Evolutionary conservation across 2,888 invertebrate genomes (phyloP).

Genomic region (Agonopterix subpropinquella): DNA sequence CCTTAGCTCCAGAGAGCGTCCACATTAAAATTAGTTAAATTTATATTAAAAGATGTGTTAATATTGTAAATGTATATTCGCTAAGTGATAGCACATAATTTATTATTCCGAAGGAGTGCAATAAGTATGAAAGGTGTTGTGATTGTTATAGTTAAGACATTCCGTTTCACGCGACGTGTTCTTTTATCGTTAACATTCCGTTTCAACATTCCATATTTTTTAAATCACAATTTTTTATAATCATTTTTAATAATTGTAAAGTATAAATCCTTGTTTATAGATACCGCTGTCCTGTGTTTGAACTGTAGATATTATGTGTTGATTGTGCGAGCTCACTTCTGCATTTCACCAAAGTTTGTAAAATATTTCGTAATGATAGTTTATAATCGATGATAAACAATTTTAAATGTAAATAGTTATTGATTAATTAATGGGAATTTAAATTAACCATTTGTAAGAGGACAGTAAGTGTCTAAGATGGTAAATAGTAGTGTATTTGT

Average conservation of each 20-base stretch:
- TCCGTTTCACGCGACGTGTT: constrained; percentile 26
- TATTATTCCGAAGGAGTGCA: constrained; percentile 72
- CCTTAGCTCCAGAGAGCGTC: constrained; percentile 32
- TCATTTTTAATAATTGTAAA: constrained; percentile 5
- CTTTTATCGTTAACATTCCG: constrained; percentile 62
- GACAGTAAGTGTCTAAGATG: constrained; percentile 70
- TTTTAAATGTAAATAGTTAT: constrained; percentile 73
- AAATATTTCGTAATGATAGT: constrained; percentile 71
- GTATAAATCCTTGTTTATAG: constrained; percentile 18
- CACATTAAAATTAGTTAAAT: constrained; percentile 66
- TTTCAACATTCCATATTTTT: constrained; percentile 52
- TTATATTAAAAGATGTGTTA: constrained; percentile 71
- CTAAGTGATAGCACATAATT: constrained; percentile 65
- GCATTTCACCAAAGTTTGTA: constrained; percentile 75
- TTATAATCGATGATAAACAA: constrained; percentile 68
- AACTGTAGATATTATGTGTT: constrained; percentile 27
- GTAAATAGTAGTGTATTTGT: constrained; percentile 72
- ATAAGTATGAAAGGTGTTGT: constrained; percentile 72
- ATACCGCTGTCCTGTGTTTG: constrained; percentile 32
- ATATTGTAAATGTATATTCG: constrained; percentile 73
- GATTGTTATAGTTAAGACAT: constrained; percentile 64
- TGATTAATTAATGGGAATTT: constrained; percentile 53
- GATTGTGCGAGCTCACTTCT: constrained; percentile 60
- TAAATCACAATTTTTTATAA: constrained; percentile 1
- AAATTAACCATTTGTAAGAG: constrained; percentile 58